Base-by-base conservation (phyloP, 2,113 vertebrate species). In the Leucosticte australis region DNA sequence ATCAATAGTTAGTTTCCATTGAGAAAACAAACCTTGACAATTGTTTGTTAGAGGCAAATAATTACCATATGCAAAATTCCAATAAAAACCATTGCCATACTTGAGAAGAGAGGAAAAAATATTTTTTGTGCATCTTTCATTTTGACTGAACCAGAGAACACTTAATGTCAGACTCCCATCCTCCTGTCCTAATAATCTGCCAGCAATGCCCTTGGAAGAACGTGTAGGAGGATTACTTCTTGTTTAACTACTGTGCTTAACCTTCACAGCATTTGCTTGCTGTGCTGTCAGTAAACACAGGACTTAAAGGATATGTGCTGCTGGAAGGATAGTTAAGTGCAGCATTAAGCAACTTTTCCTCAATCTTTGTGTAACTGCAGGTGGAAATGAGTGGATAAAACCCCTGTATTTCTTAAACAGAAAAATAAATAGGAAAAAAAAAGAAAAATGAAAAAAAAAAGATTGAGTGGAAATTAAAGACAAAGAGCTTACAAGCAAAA, bases 211-310 rank as follows among this genome's bases (percentile, higher is more conserved):
- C 88, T 88, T 94, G 83, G 64, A 95, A 96, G 47, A 90, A 89
- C 13, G 6, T 7, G 68, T 75, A 83, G 90, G 82, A 95, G 84
- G 82, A 93, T 93, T 94, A 81, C 15, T 59, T 95, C 89, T 89
- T 89, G 83, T 95, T 91, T 95, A 82, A 79, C 70, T 87, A 93
- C 71, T 83, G 76, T 1, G 16, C 39, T 94, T 97, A 94, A 93
- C 85, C 93, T 92, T 95, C 90, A 94, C 68, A 86, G 56, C 24
- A 56, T 91, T 94, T 94, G 33, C 73, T 83, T 75, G 80, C 89
- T 77, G 39, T 62, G 42, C 31, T 93, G 42, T 90, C 64, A 81
- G 82, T 80, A 95, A 92, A 88, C 64, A 90, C 14, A 47, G 14
- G 47, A 70, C 79, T 85, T 94, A 93, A 90, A 93, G 64, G 65